Evolutionary conservation across 2,888 invertebrate species (phyloP), one percentile per base, ranked within the genome.

Genomic region (Caenorhabditis becei): DNA sequence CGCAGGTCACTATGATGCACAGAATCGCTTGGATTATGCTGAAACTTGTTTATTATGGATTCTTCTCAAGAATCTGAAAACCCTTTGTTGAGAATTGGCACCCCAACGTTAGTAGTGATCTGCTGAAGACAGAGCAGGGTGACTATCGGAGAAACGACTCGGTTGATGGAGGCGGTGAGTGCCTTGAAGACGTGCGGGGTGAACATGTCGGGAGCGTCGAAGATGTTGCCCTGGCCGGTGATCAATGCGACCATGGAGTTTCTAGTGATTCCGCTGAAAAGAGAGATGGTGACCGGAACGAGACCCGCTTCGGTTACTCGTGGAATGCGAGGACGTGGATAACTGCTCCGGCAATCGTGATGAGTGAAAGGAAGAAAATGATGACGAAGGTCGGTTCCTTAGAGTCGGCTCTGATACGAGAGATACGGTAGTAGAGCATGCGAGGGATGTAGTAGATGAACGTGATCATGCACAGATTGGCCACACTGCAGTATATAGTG

Each of bases 401-500:
- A 14, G 11, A n/a, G 23, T 77, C 77, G 16, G 8, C 32, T 1
- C 47, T 1, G 20, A 35, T 11, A 0, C 63, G 54, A 24, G 58
- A 56, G 7, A 54, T 1, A 16, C 77, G 62, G 20, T 14, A 63
- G 20, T 77, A 75, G 24, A 75, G 14, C 24, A 61, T 54, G 10
- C 75, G 59, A 5, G 75, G 75, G 32, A 75, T 28, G 51, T 75
- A 75, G 51, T 66, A 75, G 20, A 59, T 10, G 23, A 75, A 75
- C 2, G 63, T 20, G 24, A 69, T 41, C 69, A 77, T 69, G 20
- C n/a, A 2, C 10, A 75, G 11, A 8, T 20, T 23, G 14, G 56
- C 11, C 1, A 20, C 44, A 44, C 26, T 47, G 18, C n/a, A 53
- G 14, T 2, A 2, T 20, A 4, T 8, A 14, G 32, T n/a, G 18